These are phyloP conservation scores for Sminthurinus signatus DNA, from an alignment of 1,140 invertebrate genomes.

Conservation along the genomic window DNA sequence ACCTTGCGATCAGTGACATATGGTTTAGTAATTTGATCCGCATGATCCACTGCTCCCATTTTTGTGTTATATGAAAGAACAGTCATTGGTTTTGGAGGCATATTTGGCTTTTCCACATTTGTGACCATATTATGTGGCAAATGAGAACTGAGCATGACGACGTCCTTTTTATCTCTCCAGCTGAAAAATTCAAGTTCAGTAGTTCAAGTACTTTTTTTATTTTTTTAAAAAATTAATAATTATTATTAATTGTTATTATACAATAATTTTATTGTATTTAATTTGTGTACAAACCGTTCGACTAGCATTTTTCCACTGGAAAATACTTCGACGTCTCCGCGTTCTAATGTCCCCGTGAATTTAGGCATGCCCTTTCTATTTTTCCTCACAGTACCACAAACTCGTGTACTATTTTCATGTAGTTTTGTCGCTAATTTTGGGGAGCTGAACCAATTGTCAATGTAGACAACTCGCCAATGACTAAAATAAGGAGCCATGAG, in stretches of 20 bases:
- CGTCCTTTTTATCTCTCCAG: too few relatives aligned
- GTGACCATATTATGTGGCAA: too few relatives aligned
- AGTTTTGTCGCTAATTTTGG: constrained; percentile 44
- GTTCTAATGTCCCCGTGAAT: neutral
- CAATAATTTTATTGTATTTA: too few relatives aligned
- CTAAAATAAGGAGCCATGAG: constrained; percentile 35
- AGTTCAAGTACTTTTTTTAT: too few relatives aligned
- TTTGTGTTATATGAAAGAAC: neutral
- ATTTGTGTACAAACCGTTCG: too few relatives aligned
- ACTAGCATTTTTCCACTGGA: too few relatives aligned
- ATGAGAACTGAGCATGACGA: too few relatives aligned
- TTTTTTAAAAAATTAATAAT: too few relatives aligned
- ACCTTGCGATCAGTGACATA: neutral
- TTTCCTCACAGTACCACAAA: constrained; percentile 40
- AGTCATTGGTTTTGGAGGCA: neutral
- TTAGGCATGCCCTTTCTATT: constrained; percentile 16
- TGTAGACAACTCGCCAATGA: constrained; percentile 45
- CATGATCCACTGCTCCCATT: neutral
- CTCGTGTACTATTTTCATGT: constrained; percentile 43
- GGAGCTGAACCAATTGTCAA: constrained; percentile 49
- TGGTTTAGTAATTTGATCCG: neutral
- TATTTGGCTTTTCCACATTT: too few relatives aligned
- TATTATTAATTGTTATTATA: too few relatives aligned
- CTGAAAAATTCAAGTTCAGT: too few relatives aligned
- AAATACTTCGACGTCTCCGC: constrained; percentile 1